Conservation (phyloP, 2,113 vertebrate genomes). For the Fregetta grallaria region DNA sequence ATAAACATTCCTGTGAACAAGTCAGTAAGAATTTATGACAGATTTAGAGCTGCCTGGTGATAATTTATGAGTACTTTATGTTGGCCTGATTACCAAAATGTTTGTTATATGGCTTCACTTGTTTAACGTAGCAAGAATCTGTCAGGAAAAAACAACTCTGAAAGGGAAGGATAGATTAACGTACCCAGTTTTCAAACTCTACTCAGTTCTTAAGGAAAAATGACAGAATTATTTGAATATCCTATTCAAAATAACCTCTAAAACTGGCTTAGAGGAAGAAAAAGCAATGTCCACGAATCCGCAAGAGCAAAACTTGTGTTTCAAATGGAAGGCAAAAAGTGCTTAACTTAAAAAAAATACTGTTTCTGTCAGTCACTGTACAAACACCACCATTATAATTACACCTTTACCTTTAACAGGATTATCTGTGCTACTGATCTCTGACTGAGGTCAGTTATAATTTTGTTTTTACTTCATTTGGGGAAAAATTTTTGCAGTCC, state of each 20-base stretch:
- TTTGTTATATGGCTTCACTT: conserved; percentile 20
- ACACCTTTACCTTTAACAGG: background rate
- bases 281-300: background rate
- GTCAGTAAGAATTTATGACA: conserved; percentile 36
- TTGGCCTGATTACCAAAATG: conserved; percentile 30
- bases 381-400: background rate
- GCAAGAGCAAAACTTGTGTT: background rate
- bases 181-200: background rate
- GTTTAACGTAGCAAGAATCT: background rate
- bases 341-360: background rate
- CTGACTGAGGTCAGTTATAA: background rate
- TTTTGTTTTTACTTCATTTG: background rate
- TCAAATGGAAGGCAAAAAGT: background rate
- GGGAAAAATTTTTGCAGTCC: background rate
- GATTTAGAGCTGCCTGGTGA: conserved; percentile 48
- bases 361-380: background rate
- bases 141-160: background rate
- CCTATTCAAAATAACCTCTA: background rate
- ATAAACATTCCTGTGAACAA: conserved; percentile 47
- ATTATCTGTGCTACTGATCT: background rate
- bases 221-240: background rate
- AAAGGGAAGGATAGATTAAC: background rate
- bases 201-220: background rate
- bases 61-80: conserved; percentile 43
- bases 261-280: background rate